These are phyloP conservation scores for Mellilla xanthometata DNA, from an alignment of 2,888 invertebrate genomes.

Conservation along the genomic window DNA sequence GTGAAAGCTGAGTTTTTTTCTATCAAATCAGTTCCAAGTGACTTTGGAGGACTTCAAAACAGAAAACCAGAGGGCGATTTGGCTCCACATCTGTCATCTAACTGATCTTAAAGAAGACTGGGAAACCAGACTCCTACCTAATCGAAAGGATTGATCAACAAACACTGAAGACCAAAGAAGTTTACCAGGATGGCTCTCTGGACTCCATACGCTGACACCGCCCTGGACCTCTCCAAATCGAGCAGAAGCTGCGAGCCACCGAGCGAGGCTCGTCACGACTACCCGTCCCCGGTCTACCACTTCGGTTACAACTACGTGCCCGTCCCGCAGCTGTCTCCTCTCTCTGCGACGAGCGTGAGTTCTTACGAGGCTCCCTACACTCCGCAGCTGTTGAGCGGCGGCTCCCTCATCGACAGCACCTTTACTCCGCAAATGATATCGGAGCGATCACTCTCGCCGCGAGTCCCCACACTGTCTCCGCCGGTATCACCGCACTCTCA, in stretches of 20 bases:
- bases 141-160: too few relatives aligned
- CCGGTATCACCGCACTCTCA: constrained; percentile 37
- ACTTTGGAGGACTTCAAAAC: too few relatives aligned
- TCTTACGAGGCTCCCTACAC: constrained; percentile 34
- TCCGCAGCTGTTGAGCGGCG: constrained; percentile 2
- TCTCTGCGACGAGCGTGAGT: constrained; percentile 38
- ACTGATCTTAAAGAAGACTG: too few relatives aligned
- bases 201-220: constrained; percentile 61
- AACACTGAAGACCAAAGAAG: too few relatives aligned
- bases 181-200: constrained; percentile 53
- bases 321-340: constrained; percentile 40
- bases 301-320: constrained; percentile 33
- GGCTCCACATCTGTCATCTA: too few relatives aligned
- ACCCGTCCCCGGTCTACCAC: constrained; percentile 23
- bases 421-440: background rate
- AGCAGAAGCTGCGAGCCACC: constrained; percentile 19
- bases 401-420: background rate
- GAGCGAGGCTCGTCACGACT: constrained; percentile 1
- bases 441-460: constrained; percentile 29
- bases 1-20: too few relatives aligned
- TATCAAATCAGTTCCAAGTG: too few relatives aligned
- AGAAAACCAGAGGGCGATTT: too few relatives aligned
- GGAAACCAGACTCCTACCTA: too few relatives aligned
- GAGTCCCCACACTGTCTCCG: constrained; percentile 36
- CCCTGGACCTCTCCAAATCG: constrained; percentile 52